Evolutionary conservation across 2,113 vertebrate genomes (phyloP).

Genomic region (Platichthys stellatus): DNA sequence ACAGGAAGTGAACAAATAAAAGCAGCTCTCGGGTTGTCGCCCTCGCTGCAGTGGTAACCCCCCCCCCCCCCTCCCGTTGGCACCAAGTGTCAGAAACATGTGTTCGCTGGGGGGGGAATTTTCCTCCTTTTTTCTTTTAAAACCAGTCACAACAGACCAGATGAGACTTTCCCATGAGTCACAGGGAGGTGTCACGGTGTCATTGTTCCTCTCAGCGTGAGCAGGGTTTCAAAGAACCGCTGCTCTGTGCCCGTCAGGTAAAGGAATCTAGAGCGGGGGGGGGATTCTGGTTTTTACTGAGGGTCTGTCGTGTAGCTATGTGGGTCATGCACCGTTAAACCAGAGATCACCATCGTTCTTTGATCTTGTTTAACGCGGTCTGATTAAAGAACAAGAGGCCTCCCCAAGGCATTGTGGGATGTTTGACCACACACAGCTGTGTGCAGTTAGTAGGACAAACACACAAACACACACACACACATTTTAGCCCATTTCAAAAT

Average conservation of each 20-base stretch:
- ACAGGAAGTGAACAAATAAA: slow-evolving; percentile 58
- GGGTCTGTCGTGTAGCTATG: not conserved
- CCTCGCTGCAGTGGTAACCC: not conserved
- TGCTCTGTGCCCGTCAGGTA: not conserved
- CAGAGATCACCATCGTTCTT: slow-evolving; percentile 20
- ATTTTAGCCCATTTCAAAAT: slow-evolving; percentile 35
- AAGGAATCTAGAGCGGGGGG: slow-evolving; percentile 9
- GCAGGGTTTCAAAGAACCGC: slow-evolving; percentile 45
- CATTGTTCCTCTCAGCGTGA: not conserved
- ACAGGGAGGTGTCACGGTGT: slow-evolving; percentile 9
- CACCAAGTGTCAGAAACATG: slow-evolving; percentile 26
- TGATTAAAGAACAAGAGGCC: slow-evolving; percentile 25
- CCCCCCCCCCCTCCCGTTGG: slow-evolving; percentile 3
- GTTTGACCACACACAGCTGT: slow-evolving; percentile 10
- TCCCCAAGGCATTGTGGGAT: slow-evolving; percentile 26
- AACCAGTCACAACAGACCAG: slow-evolving; percentile 21
- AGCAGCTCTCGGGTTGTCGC: slow-evolving; percentile 32
- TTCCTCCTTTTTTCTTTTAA: slow-evolving; percentile 3
- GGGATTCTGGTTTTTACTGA: not conserved
- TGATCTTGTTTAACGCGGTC: slow-evolving; percentile 31
- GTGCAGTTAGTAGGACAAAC: not conserved
- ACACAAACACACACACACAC: slow-evolving; percentile 10
- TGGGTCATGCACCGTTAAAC: slow-evolving; percentile 5
- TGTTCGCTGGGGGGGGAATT: not conserved
- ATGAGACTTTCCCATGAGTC: slow-evolving; percentile 65